phyloP scores from a whole-genome alignment of 2,888 invertebrate genomes.

The Catocala sponsa region DNA sequence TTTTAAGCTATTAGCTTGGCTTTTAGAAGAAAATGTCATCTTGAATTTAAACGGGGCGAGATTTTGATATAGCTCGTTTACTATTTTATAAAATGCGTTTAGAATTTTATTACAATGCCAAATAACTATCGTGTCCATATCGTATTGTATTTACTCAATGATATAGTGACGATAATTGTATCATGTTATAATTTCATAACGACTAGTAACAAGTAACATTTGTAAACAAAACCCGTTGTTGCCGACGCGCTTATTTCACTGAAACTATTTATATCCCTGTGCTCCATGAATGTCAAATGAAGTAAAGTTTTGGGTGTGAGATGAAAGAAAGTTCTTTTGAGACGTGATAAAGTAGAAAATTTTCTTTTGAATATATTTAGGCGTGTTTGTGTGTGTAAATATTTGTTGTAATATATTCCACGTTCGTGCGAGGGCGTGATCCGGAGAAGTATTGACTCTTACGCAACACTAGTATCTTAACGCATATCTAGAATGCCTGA shows the following conservation, averaged over 20 bases:
- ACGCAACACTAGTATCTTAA: neutral
- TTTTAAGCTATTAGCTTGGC: too few relatives aligned
- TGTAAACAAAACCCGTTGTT: slow-evolving; percentile 34
- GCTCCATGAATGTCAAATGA: slow-evolving; percentile 70
- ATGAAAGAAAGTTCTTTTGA: slow-evolving; percentile 63
- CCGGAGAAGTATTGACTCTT: neutral
- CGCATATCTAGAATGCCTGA: neutral
- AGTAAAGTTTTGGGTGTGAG: slow-evolving; percentile 62
- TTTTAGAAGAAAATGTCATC: too few relatives aligned
- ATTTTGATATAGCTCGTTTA: too few relatives aligned
- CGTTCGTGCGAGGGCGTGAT: slow-evolving; percentile 4
- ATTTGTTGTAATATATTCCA: slow-evolving; percentile 35
- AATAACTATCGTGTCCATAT: too few relatives aligned
- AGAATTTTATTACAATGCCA: too few relatives aligned
- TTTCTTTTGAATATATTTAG: slow-evolving; percentile 54
- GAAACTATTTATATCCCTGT: slow-evolving; percentile 64
- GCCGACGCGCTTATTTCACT: slow-evolving; percentile 56
- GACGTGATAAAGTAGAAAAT: slow-evolving; percentile 60
- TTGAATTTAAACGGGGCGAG: too few relatives aligned
- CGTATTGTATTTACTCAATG: too few relatives aligned
- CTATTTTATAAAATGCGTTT: too few relatives aligned
- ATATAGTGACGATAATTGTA: too few relatives aligned
- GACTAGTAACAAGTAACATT: slow-evolving; percentile 22
- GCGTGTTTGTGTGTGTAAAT: slow-evolving; percentile 40
- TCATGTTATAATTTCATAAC: neutral